These are phyloP conservation scores for Pyrocoelia pectoralis DNA, from an alignment of 2,888 invertebrate species.

Conservation along the genomic window DNA sequence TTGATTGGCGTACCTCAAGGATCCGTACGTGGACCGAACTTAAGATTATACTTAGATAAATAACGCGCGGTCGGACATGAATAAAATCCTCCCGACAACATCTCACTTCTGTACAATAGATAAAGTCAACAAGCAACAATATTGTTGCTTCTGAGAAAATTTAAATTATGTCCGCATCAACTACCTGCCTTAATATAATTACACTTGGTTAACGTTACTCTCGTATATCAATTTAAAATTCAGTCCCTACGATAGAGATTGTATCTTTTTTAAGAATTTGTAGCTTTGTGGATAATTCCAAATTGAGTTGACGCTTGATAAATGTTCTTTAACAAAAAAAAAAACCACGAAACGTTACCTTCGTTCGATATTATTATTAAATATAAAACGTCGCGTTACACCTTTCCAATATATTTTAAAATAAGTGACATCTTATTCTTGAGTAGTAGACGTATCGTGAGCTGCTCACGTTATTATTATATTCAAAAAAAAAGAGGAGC, in stretches of 20 bases:
- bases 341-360: too few relatives aligned
- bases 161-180: slow-evolving; percentile 23
- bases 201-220: not conserved
- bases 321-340: not conserved
- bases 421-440: slow-evolving; percentile 22
- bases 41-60: too few relatives aligned
- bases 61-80: not conserved
- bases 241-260: slow-evolving; percentile 20
- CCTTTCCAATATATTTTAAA: slow-evolving; percentile 21
- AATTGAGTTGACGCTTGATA: not conserved
- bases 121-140: too few relatives aligned
- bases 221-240: slow-evolving; percentile 20
- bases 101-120: slow-evolving; percentile 23
- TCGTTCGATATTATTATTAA: not conserved
- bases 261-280: slow-evolving; percentile 28
- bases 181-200: slow-evolving; percentile 29
- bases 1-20: slow-evolving; percentile 1
- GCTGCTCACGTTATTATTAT: too few relatives aligned
- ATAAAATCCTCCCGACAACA: slow-evolving; percentile 24
- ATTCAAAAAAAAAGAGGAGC: not conserved
- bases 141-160: slow-evolving; percentile 24
- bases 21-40: not conserved
- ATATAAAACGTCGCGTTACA: slow-evolving; percentile 8
- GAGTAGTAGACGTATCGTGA: not conserved
- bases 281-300: slow-evolving; percentile 11